phyloP scores from a whole-genome alignment of 2,797 vertebrate species.

The Betta splendens region DNA sequence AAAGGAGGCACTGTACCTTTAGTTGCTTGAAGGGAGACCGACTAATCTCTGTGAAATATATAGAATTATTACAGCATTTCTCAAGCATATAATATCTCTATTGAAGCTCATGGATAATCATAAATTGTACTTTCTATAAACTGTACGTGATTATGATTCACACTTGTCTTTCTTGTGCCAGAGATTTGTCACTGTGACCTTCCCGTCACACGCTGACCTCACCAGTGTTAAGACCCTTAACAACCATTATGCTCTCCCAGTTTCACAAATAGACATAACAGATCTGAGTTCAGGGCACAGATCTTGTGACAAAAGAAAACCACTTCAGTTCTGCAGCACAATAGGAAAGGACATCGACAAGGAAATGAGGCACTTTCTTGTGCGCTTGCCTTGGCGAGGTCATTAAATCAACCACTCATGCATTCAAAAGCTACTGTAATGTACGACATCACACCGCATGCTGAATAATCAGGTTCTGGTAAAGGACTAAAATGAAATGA shows the following conservation, averaged over 20 bases:
- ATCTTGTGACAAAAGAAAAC: not conserved
- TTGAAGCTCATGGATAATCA: not conserved
- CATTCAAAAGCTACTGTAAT: not conserved
- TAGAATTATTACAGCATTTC: not conserved
- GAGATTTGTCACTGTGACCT: not conserved
- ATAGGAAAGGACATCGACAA: not conserved
- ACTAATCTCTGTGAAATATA: not conserved
- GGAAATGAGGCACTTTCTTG: slow-evolving; percentile 8
- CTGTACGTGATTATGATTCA: not conserved
- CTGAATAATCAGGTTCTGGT: slow-evolving; percentile 20
- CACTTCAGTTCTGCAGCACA: slow-evolving; percentile 7
- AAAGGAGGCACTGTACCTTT: no score
- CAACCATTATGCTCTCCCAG: not conserved
- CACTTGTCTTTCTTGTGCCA: not conserved
- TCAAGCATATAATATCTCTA: not conserved
- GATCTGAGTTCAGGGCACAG: not conserved
- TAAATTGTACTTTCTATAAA: not conserved
- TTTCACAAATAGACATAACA: not conserved
- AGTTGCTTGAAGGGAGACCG: no score
- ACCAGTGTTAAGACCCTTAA: not conserved
- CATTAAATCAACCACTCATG: slow-evolving; percentile 21
- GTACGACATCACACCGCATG: slow-evolving; percentile 12
- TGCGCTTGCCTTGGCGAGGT: slow-evolving; percentile 27
- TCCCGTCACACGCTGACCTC: not conserved
- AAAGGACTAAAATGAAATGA: slow-evolving; percentile 33